Percentiles rank a stretch among this genome's conserved stretches.
Evolutionary conservation across 2,113 vertebrate genomes (phyloP).

Genomic region (Prionailurus bengalensis): DNA sequence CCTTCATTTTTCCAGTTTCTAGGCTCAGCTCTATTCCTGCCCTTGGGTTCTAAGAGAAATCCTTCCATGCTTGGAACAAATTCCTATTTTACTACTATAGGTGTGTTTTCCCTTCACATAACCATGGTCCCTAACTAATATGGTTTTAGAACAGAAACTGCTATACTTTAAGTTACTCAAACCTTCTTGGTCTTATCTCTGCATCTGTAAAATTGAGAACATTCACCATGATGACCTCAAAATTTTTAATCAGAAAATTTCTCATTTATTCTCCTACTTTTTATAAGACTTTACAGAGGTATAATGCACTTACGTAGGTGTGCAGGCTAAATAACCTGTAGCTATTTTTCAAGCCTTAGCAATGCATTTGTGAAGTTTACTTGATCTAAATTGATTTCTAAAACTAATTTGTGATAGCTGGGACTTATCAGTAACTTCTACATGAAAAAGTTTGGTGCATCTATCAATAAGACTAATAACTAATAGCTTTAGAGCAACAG

Average conservation of each 20-base stretch:
- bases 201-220: conserved; percentile 11
- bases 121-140: conserved; percentile 17
- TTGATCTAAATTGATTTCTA: conserved; percentile 54
- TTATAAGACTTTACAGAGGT: conserved; percentile 27
- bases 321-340: conserved; percentile 47
- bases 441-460: conserved; percentile 39
- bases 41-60: conserved; percentile 14
- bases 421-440: conserved; percentile 46
- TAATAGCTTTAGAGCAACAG: conserved; percentile 25
- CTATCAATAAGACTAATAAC: conserved; percentile 41
- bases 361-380: conserved; percentile 19
- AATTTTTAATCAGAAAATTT: conserved; percentile 46
- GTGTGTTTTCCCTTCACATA: conserved; percentile 8
- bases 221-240: conserved; percentile 32
- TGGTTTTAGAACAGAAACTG: conserved; percentile 45
- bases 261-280: conserved; percentile 42
- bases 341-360: conserved; percentile 43
- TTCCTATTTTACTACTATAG: background rate
- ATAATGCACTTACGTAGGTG: background rate
- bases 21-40: conserved; percentile 10
- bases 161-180: conserved; percentile 51
- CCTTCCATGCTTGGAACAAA: conserved; percentile 43
- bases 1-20: background rate
- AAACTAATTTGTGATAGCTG: conserved; percentile 51
- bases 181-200: conserved; percentile 44